A percentile compares a stretch with the other conserved stretches of the same genome.
Evolutionary conservation across 2,888 invertebrate genomes (phyloP).

Genomic region (Polia nebulosa): DNA sequence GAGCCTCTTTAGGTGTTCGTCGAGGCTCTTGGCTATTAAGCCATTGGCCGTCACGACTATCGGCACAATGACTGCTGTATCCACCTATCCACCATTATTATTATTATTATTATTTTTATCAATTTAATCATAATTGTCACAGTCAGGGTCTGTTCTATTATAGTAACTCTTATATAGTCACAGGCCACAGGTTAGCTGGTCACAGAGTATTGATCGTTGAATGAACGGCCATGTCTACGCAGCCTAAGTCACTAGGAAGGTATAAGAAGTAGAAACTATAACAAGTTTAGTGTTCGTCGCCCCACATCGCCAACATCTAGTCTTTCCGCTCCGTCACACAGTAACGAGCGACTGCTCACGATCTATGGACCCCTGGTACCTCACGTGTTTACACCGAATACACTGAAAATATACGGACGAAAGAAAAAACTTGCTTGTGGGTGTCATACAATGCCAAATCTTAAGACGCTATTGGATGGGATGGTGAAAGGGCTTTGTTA

Average conservation of each 20-base stretch:
- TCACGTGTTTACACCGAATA: neutral
- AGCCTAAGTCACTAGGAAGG: neutral
- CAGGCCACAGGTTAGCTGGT: too few species aligned
- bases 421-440: neutral
- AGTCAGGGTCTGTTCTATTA: too few species aligned
- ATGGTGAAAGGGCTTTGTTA: neutral
- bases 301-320: constrained; percentile 26
- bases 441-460: neutral
- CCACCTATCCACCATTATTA: too few species aligned
- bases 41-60: too few species aligned
- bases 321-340: constrained; percentile 38
- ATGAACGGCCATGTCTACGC: neutral
- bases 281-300: constrained; percentile 18
- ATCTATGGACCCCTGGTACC: constrained; percentile 4
- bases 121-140: too few species aligned
- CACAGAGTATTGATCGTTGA: neutral
- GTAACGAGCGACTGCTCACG: constrained; percentile 20
- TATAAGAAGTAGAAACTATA: constrained; percentile 22
- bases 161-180: too few species aligned
- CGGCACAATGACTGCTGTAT: too few species aligned
- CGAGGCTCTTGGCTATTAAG: too few species aligned
- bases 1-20: too few species aligned
- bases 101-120: too few species aligned
- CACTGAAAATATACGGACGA: neutral
- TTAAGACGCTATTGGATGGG: neutral